These are phyloP conservation scores for Drosophila paucipuncta DNA, from an alignment of 2,888 invertebrate species.

Conservation along the genomic window DNA sequence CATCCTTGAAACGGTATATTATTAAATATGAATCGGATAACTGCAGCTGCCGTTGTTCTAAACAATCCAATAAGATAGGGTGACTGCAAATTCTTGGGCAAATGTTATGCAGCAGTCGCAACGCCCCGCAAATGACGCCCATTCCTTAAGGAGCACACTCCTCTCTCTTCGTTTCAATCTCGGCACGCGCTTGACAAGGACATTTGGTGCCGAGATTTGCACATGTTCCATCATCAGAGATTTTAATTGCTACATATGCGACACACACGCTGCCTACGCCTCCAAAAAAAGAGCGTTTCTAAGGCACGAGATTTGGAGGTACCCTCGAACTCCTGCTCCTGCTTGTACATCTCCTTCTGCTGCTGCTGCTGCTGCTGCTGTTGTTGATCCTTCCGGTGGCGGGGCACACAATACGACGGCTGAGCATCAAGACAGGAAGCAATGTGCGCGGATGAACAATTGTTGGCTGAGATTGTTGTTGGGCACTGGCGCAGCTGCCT, in stretches of 20 bases:
- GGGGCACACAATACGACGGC: constrained; percentile 56
- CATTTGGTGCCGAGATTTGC: constrained; percentile 58
- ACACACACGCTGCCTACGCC: constrained; percentile 71
- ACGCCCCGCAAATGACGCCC: constrained; percentile 57
- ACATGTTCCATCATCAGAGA: constrained; percentile 74
- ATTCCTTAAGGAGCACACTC: constrained; percentile 22
- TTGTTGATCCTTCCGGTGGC: constrained; percentile 82
- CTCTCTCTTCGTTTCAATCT: constrained; percentile 5
- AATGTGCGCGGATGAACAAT: constrained; percentile 83
- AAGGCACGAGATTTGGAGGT: constrained; percentile 34
- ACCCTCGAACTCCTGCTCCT: constrained; percentile 38
- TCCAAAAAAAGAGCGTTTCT: constrained; percentile 46
- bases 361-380: constrained; percentile 20
- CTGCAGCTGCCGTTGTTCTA: constrained; percentile 39
- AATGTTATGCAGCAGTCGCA: constrained; percentile 66
- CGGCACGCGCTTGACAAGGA: constrained; percentile 58
- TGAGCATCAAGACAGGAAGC: constrained; percentile 82
- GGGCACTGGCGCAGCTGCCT: constrained; percentile 59
- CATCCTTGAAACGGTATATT: constrained; percentile 13
- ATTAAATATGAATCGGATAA: constrained; percentile 5
- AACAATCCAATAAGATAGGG: constrained; percentile 44
- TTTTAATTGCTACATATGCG: constrained; percentile 84
- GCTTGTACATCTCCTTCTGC: constrained; percentile 23
- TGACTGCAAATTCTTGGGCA: constrained; percentile 51
- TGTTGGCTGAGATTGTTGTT: constrained; percentile 62